phyloP scores from a whole-genome alignment of 2,113 vertebrate species.

The Acanthochromis polyacanthus region DNA sequence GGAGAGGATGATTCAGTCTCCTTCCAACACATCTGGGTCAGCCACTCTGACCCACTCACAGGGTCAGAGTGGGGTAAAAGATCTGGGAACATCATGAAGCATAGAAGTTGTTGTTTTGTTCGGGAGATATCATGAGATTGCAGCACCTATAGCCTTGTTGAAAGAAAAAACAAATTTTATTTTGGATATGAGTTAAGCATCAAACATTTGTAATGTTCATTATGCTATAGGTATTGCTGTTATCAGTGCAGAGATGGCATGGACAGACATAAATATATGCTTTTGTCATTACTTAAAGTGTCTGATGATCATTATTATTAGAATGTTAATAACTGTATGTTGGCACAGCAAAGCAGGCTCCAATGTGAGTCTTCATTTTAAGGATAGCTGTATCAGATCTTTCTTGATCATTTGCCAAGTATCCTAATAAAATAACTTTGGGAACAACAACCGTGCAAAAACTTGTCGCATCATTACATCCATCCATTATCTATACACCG shows the following conservation, averaged over 20 bases:
- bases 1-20: constrained; percentile 91
- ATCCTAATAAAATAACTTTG: constrained; percentile 38
- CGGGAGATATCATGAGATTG: not conserved
- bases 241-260: constrained; percentile 1
- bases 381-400: constrained; percentile 24
- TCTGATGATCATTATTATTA: constrained; percentile 16
- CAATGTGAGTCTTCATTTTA: constrained; percentile 22
- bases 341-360: not conserved
- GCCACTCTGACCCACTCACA: constrained; percentile 12
- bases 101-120: not conserved
- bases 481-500: too few relatives aligned
- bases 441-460: constrained; percentile 26
- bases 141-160: constrained; percentile 22
- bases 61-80: constrained; percentile 63
- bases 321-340: constrained; percentile 3
- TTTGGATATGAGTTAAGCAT: constrained; percentile 19
- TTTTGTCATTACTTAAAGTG: constrained; percentile 7
- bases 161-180: constrained; percentile 25
- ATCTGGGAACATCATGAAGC: constrained; percentile 60
- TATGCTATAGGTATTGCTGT: constrained; percentile 6
- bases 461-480: constrained; percentile 7
- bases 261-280: constrained; percentile 1
- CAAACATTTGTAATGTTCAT: constrained; percentile 1
- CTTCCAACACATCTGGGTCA: constrained; percentile 18
- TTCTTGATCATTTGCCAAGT: constrained; percentile 38